Evolutionary conservation across 2,797 vertebrate species (phyloP).

Genomic region (Halcyon chelicuti): DNA sequence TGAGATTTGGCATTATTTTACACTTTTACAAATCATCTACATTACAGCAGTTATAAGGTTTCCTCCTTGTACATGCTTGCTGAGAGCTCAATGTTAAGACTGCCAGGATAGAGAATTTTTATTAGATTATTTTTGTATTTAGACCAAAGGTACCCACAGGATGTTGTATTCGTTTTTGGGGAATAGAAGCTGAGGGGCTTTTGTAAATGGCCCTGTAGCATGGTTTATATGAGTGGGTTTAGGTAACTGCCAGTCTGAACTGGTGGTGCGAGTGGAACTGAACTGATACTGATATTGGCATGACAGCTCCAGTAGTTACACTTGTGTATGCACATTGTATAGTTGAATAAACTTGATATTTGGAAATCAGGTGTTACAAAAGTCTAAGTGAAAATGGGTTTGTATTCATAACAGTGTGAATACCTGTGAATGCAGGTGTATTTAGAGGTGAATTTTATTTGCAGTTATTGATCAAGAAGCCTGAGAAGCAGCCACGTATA

Average conservation of each 20-base stretch:
- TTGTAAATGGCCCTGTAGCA: neutral
- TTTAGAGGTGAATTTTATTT: neutral
- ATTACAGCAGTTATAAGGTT: conserved; percentile 28
- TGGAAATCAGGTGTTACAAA: neutral
- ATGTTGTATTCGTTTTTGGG: neutral
- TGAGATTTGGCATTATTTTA: conserved; percentile 14
- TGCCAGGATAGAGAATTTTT: neutral
- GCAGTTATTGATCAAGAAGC: neutral
- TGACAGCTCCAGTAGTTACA: neutral
- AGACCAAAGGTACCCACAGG: neutral
- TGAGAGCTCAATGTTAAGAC: neutral
- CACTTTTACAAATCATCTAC: conserved; percentile 48
- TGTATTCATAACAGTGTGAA: neutral
- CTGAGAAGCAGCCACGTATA: neutral
- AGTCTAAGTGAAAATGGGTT: neutral
- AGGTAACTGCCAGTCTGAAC: neutral
- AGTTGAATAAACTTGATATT: neutral
- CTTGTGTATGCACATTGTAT: neutral
- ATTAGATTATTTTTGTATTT: neutral
- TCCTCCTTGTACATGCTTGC: neutral
- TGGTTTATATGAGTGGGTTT: neutral
- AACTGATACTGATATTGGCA: neutral
- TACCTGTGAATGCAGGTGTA: neutral
- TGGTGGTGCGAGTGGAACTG: neutral
- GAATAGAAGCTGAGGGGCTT: neutral